These are phyloP conservation scores for Drosophila kohkoa DNA, from an alignment of 1,140 invertebrate genomes.

Conservation along the genomic window DNA sequence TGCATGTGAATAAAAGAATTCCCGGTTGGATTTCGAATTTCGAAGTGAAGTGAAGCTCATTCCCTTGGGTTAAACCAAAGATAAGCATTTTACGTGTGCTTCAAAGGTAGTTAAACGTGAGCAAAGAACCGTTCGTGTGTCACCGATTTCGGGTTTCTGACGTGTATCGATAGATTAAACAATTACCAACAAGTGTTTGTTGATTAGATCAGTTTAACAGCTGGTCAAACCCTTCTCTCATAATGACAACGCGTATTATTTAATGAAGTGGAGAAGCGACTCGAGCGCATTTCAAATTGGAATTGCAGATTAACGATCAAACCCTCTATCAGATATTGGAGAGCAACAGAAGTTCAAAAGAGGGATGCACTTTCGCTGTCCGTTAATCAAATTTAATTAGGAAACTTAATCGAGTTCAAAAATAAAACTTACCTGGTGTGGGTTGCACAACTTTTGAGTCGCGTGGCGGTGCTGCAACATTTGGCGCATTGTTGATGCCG, in stretches of 20 bases:
- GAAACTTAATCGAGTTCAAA: not conserved
- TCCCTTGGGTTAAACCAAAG: not conserved
- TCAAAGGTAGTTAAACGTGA: no score
- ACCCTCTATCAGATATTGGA: no score
- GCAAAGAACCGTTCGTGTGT: not conserved
- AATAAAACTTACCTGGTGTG: conserved; percentile 69
- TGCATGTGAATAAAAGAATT: not conserved
- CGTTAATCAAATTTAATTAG: no score
- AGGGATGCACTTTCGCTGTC: no score
- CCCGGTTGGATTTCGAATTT: not conserved
- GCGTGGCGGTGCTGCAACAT: conserved; percentile 51
- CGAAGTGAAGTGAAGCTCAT: no score
- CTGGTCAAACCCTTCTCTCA: not conserved
- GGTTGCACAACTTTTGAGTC: conserved; percentile 77
- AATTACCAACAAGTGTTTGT: not conserved
- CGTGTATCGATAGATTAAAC: conserved; percentile 4
- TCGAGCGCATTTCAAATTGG: not conserved
- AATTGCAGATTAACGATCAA: no score
- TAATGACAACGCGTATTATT: not conserved
- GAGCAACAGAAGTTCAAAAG: no score
- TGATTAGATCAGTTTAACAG: not conserved
- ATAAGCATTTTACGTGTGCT: no score
- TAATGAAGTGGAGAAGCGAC: not conserved
- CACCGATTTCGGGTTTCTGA: not conserved
- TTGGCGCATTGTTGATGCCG: not conserved